A percentile compares a stretch with the other conserved stretches of the same genome.
Conservation (phyloP, 2,888 invertebrate species). For the Acrocyrtus sp. region DNA sequence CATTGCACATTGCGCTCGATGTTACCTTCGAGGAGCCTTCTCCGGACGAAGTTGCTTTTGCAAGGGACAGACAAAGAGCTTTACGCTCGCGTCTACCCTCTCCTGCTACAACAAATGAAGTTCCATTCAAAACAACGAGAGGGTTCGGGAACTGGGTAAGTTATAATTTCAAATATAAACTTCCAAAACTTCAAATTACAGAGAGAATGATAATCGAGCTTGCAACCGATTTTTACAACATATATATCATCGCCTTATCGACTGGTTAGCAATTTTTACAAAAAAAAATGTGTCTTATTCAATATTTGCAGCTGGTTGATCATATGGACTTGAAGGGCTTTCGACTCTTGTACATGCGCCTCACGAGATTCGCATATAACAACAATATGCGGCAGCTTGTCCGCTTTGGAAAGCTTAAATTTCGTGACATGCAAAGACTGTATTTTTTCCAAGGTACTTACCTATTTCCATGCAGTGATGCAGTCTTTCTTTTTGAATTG, state of each 20-base stretch:
- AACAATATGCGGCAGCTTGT: background rate
- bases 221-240: background rate
- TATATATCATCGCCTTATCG: background rate
- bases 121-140: slow-evolving; percentile 4
- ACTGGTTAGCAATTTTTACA: background rate
- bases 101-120: background rate
- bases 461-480: background rate
- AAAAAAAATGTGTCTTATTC: no score
- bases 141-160: slow-evolving; percentile 28
- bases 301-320: background rate
- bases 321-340: background rate
- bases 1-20: background rate
- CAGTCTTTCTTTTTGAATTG: background rate
- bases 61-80: background rate
- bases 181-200: background rate
- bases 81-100: slow-evolving; percentile 3
- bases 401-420: slow-evolving; percentile 1
- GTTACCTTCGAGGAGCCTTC: background rate
- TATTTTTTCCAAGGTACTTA: slow-evolving; percentile 9
- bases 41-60: background rate
- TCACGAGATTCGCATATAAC: no score
- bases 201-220: background rate
- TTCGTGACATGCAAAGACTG: background rate
- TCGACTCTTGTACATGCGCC: background rate
- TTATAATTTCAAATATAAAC: background rate